A percentile compares a stretch with the other conserved stretches of the same genome.
Conservation (phyloP, 2,797 vertebrate genomes). For the Micrastur ruficollis region DNA sequence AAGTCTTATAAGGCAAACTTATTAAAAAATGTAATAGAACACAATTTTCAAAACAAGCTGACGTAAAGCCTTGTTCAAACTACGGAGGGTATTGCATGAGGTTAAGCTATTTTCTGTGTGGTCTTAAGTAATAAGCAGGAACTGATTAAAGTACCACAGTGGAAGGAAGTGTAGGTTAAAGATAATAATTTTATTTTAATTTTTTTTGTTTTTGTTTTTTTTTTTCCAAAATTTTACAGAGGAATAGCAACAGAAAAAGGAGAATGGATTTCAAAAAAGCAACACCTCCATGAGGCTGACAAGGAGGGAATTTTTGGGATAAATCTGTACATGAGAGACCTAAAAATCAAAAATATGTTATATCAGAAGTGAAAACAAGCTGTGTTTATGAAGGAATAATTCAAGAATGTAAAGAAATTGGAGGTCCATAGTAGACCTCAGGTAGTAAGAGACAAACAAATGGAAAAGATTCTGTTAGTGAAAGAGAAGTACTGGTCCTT, state of each 20-base stretch:
- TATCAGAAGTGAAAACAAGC: not conserved
- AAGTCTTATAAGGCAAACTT: not conserved
- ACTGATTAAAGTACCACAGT: not conserved
- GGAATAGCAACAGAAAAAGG: not conserved
- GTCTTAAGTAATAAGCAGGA: not conserved
- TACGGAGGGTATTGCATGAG: not conserved
- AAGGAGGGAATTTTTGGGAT: not conserved
- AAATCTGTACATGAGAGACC: not conserved
- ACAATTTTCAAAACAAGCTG: not conserved
- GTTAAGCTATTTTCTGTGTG: not conserved
- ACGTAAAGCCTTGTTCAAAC: not conserved
- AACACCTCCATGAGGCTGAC: not conserved
- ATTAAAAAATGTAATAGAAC: not conserved
- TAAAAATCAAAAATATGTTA: not conserved
- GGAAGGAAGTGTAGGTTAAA: not conserved
- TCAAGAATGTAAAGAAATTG: not conserved
- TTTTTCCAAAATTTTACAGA: not conserved
- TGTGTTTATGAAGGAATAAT: not conserved
- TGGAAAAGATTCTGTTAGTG: not conserved
- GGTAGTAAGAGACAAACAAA: not conserved
- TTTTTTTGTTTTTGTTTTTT: too few species aligned
- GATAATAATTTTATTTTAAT: too few species aligned
- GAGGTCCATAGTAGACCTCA: not conserved
- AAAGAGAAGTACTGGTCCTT: not conserved
- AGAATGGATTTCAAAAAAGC: not conserved